These are phyloP conservation scores for Drosophila hamatofila DNA, from an alignment of 2,888 invertebrate genomes.

Conservation along the genomic window DNA sequence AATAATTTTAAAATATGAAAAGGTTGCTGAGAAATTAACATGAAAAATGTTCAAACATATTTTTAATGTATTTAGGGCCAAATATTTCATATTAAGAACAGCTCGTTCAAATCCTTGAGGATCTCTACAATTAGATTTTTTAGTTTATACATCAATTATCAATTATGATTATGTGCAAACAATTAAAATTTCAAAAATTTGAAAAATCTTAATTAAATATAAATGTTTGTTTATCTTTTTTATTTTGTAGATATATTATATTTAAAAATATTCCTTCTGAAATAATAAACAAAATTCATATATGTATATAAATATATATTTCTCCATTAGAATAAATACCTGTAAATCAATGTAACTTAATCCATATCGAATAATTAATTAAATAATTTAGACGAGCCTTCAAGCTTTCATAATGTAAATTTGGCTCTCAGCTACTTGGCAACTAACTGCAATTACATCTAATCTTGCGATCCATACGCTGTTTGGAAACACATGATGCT, in stretches of 20 bases:
- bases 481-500: constrained; percentile 26
- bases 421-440: not conserved
- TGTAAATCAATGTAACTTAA: not conserved
- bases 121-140: not conserved
- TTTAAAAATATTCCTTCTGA: not conserved
- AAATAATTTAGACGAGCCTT: not conserved
- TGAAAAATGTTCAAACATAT: no score
- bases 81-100: no score
- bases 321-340: not conserved
- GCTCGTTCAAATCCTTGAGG: no score
- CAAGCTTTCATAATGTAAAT: not conserved
- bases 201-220: no score
- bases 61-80: no score
- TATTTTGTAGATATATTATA: not conserved
- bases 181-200: no score
- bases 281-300: not conserved
- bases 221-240: no score
- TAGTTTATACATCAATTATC: not conserved
- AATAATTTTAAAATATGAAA: no score
- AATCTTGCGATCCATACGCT: constrained; percentile 20
- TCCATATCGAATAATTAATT: not conserved
- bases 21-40: not conserved
- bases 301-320: not conserved
- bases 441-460: not conserved
- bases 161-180: no score